phyloP scores from a whole-genome alignment of 2,797 vertebrate species.

The Eremophila alpestris region DNA sequence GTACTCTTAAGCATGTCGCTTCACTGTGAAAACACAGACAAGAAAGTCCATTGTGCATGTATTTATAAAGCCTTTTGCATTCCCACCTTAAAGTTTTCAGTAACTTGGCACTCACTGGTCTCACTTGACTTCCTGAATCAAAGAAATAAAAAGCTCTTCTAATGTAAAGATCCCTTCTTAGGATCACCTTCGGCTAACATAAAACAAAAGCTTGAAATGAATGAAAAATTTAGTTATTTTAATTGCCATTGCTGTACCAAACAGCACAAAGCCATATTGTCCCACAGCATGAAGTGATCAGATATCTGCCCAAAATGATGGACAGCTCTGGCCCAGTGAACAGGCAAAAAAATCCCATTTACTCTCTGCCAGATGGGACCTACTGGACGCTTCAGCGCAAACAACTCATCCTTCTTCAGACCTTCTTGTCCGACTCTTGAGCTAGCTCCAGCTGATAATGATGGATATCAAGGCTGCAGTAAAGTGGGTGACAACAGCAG shows the following conservation, averaged over 20 bases:
- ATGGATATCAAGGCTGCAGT: constrained; percentile 87
- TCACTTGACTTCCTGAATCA: neutral
- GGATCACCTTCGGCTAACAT: constrained; percentile 1
- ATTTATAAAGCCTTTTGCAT: neutral
- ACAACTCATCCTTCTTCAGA: constrained; percentile 90
- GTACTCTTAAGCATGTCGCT: neutral
- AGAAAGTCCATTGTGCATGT: neutral
- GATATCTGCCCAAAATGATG: constrained; percentile 84
- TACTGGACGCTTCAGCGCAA: constrained; percentile 86
- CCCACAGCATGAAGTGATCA: constrained; percentile 82
- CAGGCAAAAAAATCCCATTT: constrained; percentile 86
- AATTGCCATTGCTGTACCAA: constrained; percentile 68
- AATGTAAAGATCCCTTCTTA: neutral
- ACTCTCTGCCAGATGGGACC: constrained; percentile 88
- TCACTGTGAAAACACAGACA: neutral
- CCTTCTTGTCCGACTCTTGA: constrained; percentile 84
- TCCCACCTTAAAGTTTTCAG: neutral
- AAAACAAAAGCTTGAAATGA: constrained; percentile 52
- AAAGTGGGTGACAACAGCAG: constrained; percentile 87
- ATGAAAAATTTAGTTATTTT: constrained; percentile 66
- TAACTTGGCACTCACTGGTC: neutral
- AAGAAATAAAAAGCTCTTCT: neutral
- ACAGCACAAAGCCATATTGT: constrained; percentile 81
- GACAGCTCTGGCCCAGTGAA: constrained; percentile 82
- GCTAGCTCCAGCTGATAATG: constrained; percentile 85